Base-by-base conservation (phyloP, 1,140 invertebrate genomes). In the Drosophila biarmipes region DNA sequence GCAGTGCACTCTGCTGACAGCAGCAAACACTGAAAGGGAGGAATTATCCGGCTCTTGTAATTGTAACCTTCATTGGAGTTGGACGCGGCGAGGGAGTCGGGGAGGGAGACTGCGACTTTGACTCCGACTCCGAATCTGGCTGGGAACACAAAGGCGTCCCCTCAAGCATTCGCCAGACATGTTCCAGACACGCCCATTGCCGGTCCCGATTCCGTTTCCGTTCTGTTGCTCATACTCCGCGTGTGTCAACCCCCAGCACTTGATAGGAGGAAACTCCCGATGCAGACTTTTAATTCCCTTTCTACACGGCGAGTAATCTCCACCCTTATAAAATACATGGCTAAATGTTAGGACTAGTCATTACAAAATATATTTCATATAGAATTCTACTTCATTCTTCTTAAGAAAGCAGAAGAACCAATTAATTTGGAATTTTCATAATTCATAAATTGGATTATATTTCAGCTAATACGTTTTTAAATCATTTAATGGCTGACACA, bases 11-110 rank as follows among this genome's bases (percentile, higher is more conserved):
- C 66, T 72, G 75, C 82, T 86, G 84, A 82, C 84, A 82, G 66
- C 75, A 54, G 67, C 69, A 82, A 71, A 62, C 84, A 82, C 62
- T 75, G 64, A 79, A 78, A 68, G 64, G 69, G 69, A 67, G 78
- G 46, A 78, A 87, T 86, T 86, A 78, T 81, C 85, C 78, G 78
- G 74, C 74, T 62, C 78, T 61, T 38, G 61, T 82, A 86, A 86
- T 82, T 87, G 78, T 81, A 78, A 82, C 74, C 82, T 74, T 87
- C 63, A 66, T 61, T 46, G 45, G 45, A 86, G 54, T 29, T 45
- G 27, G 11, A n/a, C 10, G n/a, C 19, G 19, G 27, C 15, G 31
- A 42, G n/a, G 40, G 17, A 11, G 40, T 49, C 45, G 42, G 27
- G 73, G 58, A 17, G 37, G 27, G 7, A n/a, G 15, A 21, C 34